A percentile compares a stretch with the other conserved stretches of the same genome.
Conservation (phyloP, 2,797 vertebrate species). For the Vespertilio murinus region DNA sequence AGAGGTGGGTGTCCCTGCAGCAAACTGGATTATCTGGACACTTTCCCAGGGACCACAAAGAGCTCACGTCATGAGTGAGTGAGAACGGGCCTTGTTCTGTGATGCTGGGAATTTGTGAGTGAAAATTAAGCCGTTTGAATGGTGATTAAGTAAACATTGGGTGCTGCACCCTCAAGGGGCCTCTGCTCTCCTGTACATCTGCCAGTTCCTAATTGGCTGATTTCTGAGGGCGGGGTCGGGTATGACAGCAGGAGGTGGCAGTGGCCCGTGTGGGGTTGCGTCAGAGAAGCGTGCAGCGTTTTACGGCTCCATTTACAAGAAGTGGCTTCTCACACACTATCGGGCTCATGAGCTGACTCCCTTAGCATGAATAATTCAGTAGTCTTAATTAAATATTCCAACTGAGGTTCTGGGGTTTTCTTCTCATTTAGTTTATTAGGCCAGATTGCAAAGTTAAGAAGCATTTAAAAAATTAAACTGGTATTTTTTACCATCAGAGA, state of each 20-base stretch:
- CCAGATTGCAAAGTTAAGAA: constrained; percentile 16
- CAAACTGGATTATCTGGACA: neutral
- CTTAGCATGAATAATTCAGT: constrained; percentile 77
- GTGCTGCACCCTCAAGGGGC: constrained; percentile 35
- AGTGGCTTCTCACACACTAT: neutral
- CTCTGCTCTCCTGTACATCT: neutral
- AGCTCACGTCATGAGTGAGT: constrained; percentile 23
- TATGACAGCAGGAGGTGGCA: neutral
- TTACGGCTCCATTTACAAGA: constrained; percentile 40
- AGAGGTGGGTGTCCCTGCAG: neutral
- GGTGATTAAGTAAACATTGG: constrained; percentile 63
- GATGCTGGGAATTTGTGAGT: constrained; percentile 37
- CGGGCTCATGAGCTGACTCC: constrained; percentile 27
- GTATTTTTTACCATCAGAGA: neutral
- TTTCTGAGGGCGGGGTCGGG: neutral
- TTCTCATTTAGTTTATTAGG: constrained; percentile 43
- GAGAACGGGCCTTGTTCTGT: neutral
- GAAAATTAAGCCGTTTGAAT: constrained; percentile 61
- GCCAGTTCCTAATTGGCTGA: neutral
- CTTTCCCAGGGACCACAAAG: neutral
- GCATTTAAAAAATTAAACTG: neutral
- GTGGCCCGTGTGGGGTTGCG: neutral
- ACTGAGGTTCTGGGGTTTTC: neutral
- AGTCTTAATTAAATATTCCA: constrained; percentile 74
- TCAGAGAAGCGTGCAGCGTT: constrained; percentile 15